Percentiles rank a stretch among this genome's conserved stretches.
phyloP scores from a whole-genome alignment of 2,113 vertebrate species.

The Nerophis lumbriciformis region DNA sequence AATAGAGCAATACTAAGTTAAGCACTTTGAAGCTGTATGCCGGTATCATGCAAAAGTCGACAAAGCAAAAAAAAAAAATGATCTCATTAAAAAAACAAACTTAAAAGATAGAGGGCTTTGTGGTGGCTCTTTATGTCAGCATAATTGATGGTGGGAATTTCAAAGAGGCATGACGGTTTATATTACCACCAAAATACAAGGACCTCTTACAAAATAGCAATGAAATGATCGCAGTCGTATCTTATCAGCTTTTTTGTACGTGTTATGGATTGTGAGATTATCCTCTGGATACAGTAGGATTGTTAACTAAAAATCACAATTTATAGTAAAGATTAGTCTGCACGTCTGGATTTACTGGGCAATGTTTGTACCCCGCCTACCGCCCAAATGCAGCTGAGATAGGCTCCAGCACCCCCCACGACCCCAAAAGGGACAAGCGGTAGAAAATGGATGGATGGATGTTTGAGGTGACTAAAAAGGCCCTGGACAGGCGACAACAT shows the following conservation, averaged over 20 bases:
- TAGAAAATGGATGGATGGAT: no score
- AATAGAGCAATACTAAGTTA: slow-evolving; percentile 48
- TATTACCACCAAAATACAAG: background rate
- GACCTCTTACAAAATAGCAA: background rate
- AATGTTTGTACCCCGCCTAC: no score
- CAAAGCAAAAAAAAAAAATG: slow-evolving; percentile 17
- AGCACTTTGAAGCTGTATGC: slow-evolving; percentile 46
- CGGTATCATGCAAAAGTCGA: slow-evolving; percentile 33
- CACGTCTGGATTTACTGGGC: no score
- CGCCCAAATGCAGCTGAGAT: no score
- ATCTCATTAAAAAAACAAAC: slow-evolving; percentile 51
- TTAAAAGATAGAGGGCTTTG: slow-evolving; percentile 34
- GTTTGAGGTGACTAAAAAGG: no score
- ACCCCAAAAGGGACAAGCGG: no score
- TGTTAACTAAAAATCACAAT: no score
- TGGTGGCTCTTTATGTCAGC: slow-evolving; percentile 26
- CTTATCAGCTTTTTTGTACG: background rate
- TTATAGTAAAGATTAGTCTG: no score
- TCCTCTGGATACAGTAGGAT: no score
- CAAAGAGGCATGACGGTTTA: slow-evolving; percentile 32
- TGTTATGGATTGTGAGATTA: no score
- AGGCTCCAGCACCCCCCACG: no score
- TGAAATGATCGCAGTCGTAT: background rate
- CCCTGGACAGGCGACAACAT: no score
- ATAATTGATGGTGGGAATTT: slow-evolving; percentile 53